Evolutionary conservation across 2,113 vertebrate genomes (phyloP), one percentile per base, ranked within the genome.

Genomic region (Prolemur simus): DNA sequence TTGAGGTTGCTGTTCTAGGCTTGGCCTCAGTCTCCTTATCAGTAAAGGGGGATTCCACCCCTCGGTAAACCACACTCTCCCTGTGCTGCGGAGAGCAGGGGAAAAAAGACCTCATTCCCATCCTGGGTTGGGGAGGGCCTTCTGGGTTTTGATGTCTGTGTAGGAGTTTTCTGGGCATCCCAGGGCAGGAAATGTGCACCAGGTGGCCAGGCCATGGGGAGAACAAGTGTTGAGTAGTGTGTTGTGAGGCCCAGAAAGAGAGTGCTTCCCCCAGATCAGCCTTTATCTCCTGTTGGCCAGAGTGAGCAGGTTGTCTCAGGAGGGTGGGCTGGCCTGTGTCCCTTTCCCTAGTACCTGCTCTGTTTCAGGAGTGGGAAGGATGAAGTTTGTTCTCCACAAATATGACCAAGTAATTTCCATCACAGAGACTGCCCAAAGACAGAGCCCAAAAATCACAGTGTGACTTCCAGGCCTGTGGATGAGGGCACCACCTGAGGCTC

Each of bases 151-250:
- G 69, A 68, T 2, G 6, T 23, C 49, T 42, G 2, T 60, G 27
- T 52, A 69, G 42, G 32, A 71, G 42, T 45, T 60, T 23, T 29
- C 77, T 42, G 21, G 39, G 47, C 69, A 47, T 17, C 3, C 47
- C 45, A 29, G 45, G 42, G 12, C 10, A 29, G 11, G 15, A 17
- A 13, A 8, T 25, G 2, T 2, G 63, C 0, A 0, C 7, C 42
- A 52, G 54, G 13, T 23, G 49, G 29, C 10, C 13, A 6, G 52
- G n/a, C 7, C 21, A 1, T 7, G 12, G 52, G 45, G 10, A 49
- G 52, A 21, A 32, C 1, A 1, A 58, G 27, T 12, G 21, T 6
- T 27, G 7, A 12, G 12, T 63, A 63, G 60, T 29, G 11, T 63
- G 60, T 29, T 29, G 10, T 29, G 60, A 63, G 58, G 25, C 58